Evolutionary conservation across 2,888 invertebrate species (phyloP).

Genomic region (Lampropteryx suffumata): DNA sequence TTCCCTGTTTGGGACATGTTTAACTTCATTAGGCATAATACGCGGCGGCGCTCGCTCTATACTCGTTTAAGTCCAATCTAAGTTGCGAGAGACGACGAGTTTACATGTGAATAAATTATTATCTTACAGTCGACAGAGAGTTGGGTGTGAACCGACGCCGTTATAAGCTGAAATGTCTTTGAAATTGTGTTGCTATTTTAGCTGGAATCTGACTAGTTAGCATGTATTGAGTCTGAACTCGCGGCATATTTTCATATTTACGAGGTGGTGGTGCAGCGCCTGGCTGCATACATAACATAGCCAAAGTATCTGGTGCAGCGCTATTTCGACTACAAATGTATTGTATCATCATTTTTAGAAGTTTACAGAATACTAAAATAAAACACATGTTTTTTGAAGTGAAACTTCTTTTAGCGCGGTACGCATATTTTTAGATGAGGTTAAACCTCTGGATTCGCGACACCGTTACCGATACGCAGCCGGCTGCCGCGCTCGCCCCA

Average conservation of each 20-base stretch:
- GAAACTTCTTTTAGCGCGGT: no score
- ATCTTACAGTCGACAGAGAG: conserved; percentile 67
- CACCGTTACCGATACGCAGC: no score
- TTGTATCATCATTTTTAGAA: no score
- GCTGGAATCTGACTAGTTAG: conserved; percentile 24
- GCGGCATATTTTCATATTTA: conserved; percentile 22
- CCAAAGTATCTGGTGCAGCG: background rate
- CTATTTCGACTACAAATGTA: background rate
- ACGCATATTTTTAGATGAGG: no score
- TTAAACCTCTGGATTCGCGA: no score
- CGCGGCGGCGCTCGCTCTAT: conserved; percentile 68
- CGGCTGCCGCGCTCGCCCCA: no score
- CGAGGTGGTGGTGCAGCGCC: background rate
- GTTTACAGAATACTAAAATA: no score
- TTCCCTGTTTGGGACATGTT: conserved; percentile 71
- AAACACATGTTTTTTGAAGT: no score
- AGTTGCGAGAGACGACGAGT: conserved; percentile 72
- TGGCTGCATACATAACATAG: background rate
- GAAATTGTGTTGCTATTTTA: conserved; percentile 37
- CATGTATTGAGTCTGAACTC: conserved; percentile 24
- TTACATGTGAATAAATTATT: conserved; percentile 81
- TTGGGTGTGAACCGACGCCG: conserved; percentile 38
- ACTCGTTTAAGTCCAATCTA: conserved; percentile 83
- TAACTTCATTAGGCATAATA: conserved; percentile 81
- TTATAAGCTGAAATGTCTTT: conserved; percentile 42